Conservation (phyloP, 1,140 invertebrate species). For the Oryctes rhinoceros region DNA sequence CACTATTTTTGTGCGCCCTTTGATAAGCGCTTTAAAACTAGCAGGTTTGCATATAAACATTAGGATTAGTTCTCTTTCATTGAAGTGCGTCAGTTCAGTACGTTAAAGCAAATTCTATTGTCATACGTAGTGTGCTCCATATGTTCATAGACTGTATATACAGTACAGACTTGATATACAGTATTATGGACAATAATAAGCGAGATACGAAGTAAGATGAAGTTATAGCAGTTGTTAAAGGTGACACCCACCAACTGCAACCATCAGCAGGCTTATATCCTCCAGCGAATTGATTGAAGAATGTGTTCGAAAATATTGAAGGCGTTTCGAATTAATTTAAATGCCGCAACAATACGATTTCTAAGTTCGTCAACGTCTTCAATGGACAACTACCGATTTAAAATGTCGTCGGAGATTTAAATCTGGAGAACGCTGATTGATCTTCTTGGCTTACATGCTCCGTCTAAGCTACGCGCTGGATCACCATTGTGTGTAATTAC, state of each 20-base stretch:
- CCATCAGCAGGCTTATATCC: conserved; percentile 1
- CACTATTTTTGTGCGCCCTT: too few species aligned
- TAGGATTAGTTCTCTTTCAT: too few species aligned
- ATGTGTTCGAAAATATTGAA: not conserved
- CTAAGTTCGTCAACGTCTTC: not conserved
- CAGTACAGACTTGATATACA: too few species aligned
- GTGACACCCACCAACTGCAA: conserved; percentile 8
- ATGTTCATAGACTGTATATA: too few species aligned
- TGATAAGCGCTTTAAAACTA: too few species aligned
- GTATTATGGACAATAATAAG: too few species aligned
- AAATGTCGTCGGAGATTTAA: not conserved
- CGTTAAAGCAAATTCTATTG: too few species aligned
- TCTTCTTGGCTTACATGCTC: conserved; percentile 3
- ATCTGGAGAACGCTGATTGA: not conserved
- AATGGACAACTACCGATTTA: conserved; percentile 15
- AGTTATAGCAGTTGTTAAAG: conserved; percentile 7
- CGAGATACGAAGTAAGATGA: not conserved
- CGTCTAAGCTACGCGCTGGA: conserved; percentile 35
- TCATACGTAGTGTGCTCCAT: too few species aligned
- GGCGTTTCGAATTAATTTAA: conserved; percentile 11
- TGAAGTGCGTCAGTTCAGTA: too few species aligned
- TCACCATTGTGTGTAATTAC: conserved; percentile 32
- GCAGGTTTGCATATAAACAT: too few species aligned
- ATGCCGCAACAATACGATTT: not conserved
- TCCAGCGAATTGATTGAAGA: not conserved